Evolutionary conservation across 2,888 invertebrate genomes (phyloP).

Genomic region (Ptilodon capucinus): DNA sequence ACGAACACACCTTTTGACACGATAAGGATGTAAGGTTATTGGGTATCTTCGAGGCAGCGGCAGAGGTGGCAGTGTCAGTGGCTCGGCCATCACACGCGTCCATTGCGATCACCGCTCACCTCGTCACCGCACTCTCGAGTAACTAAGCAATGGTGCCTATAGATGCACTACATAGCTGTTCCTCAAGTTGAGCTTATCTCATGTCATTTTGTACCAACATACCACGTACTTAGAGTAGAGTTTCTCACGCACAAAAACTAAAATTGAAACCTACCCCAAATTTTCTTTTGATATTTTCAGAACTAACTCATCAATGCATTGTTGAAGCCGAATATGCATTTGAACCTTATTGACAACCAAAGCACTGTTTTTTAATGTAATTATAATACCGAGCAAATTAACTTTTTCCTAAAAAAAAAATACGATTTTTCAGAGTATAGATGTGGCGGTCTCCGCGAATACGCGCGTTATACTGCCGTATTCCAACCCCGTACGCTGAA

Average conservation of each 20-base stretch:
- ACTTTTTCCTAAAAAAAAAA: background rate
- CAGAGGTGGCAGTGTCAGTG: conserved; percentile 71
- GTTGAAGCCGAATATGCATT: too few species aligned
- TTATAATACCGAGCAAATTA: background rate
- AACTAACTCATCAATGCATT: too few species aligned
- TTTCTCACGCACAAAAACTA: too few species aligned
- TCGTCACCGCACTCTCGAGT: conserved; percentile 33
- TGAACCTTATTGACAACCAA: too few species aligned
- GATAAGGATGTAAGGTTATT: conserved; percentile 67
- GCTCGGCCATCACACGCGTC: conserved; percentile 73
- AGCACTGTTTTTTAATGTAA: too few species aligned
- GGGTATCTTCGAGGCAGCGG: conserved; percentile 65
- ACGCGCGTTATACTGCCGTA: conserved; percentile 54
- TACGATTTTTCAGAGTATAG: conserved; percentile 1
- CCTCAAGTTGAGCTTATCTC: conserved; percentile 14
- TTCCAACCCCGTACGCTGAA: conserved; percentile 21
- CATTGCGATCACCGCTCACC: conserved; percentile 61
- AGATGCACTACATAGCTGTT: conserved; percentile 37
- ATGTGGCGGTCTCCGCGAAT: conserved; percentile 19
- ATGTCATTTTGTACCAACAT: conserved; percentile 3
- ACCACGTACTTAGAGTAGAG: background rate
- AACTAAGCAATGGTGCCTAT: conserved; percentile 34
- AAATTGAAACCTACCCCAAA: too few species aligned
- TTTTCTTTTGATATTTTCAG: too few species aligned
- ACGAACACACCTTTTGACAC: conserved; percentile 61